Base-by-base conservation (phyloP, 2,888 invertebrate species). In the Conomelus anceps region DNA sequence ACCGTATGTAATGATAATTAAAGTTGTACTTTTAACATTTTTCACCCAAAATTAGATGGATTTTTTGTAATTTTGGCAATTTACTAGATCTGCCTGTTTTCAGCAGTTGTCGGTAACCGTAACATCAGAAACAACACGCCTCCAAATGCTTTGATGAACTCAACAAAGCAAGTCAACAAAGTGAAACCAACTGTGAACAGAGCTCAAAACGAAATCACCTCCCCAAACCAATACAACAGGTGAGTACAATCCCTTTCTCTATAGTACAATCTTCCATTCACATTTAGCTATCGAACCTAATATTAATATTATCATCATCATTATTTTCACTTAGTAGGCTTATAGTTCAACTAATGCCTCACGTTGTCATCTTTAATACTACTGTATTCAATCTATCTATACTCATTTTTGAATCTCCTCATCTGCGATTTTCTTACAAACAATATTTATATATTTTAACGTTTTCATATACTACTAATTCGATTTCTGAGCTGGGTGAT, bases 161-260 rank as follows among this genome's bases (percentile, higher is more conserved):
- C 92, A 13, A 96, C 96, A 91, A 96, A 97, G 93, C 97, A 97
- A 94, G 97, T 97, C 93, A 97, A 97, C 94, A 97, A 97, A 94
- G 97, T 97, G 92, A 98, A 97, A 93, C 97, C 97, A 86, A 97
- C 96, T 92, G 97, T 97, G 90, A 97, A 96, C 93, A 95, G 97
- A 93, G 95, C 95, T 90, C 95, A 96, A 88, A 95, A 96, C 84
- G 97, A 97, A 92, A 96, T 96, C 89, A 95, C 95, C 92, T 95
- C 95, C 88, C 94, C 92, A 92, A 95, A 96, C 91, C 96, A 96
- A 91, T 96, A 96, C 93, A 96, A 96, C 93, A 95, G 95, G 92
- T 94, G 93, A 91, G 91, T 88, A 85, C 22, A 23, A 24, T 13
- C 63, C n/a, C n/a, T n/a, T n/a, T n/a, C n/a, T 9, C 34, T 6